A percentile compares a stretch with the other conserved stretches of the same genome.
Evolutionary conservation across 2,113 vertebrate genomes (phyloP).

Genomic region (Cochlearius cochlearius): DNA sequence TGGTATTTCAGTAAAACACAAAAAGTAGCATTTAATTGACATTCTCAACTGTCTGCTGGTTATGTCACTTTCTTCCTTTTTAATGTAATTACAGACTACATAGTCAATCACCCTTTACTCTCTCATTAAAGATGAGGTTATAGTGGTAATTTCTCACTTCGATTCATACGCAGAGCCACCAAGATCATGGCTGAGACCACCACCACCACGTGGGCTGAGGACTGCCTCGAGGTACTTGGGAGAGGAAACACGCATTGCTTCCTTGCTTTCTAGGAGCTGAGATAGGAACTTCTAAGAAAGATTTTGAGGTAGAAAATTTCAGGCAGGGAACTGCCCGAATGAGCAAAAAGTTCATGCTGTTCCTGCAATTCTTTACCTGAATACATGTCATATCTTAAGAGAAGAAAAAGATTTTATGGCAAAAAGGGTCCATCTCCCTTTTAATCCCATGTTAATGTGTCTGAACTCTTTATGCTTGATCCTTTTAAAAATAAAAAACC

Average conservation of each 20-base stretch:
- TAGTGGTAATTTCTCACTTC: not conserved
- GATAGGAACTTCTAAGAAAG: not conserved
- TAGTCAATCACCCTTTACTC: not conserved
- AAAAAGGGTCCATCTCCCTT: not conserved
- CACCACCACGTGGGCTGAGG: not conserved
- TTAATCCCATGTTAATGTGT: not conserved
- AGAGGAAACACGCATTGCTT: not conserved
- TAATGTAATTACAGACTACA: not conserved
- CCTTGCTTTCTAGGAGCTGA: not conserved
- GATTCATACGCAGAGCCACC: not conserved
- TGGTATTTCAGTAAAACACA: not conserved
- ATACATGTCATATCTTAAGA: not conserved
- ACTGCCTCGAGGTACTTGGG: fast-evolving
- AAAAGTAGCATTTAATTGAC: not conserved
- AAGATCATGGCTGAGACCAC: not conserved
- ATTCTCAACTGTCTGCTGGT: not conserved
- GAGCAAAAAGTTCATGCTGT: not conserved
- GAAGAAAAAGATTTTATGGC: not conserved
- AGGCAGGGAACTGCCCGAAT: not conserved
- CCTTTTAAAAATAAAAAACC: not conserved
- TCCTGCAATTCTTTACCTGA: not conserved
- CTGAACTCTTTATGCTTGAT: not conserved
- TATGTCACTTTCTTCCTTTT: not conserved
- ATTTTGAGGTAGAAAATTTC: not conserved
- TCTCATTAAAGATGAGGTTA: not conserved